Evolutionary conservation across 2,797 vertebrate genomes (phyloP).

Genomic region (Thripadectes ignobilis): DNA sequence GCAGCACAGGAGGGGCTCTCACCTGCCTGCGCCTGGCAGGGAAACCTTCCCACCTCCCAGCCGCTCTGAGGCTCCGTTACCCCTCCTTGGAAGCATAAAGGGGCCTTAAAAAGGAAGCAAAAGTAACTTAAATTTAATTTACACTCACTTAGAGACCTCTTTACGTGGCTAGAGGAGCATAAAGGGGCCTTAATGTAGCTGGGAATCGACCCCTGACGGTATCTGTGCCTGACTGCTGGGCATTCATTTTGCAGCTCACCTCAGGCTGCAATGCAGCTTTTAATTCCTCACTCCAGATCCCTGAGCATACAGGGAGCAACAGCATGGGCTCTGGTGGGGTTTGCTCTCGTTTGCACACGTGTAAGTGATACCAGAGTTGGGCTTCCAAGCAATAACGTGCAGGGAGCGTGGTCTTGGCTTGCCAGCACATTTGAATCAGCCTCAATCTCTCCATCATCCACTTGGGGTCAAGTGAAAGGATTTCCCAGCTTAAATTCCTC

Average conservation of each 20-base stretch:
- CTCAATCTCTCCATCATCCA: accelerated
- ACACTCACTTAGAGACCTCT: slow-evolving; percentile 47
- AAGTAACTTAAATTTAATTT: slow-evolving; percentile 38
- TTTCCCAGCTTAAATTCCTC: not conserved
- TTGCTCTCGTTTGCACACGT: not conserved
- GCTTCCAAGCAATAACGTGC: not conserved
- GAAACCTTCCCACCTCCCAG: not conserved
- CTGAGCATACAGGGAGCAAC: accelerated
- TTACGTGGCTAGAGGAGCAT: not conserved
- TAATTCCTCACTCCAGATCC: not conserved
- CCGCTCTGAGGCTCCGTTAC: not conserved
- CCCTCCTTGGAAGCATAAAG: not conserved
- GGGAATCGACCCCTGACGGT: not conserved
- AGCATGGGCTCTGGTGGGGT: not conserved
- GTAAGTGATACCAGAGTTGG: not conserved
- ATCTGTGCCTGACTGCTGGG: not conserved
- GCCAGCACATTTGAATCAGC: not conserved
- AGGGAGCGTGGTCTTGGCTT: not conserved
- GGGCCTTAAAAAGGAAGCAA: slow-evolving; percentile 38
- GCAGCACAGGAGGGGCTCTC: not conserved
- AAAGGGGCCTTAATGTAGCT: slow-evolving; percentile 31
- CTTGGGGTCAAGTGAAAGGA: not conserved
- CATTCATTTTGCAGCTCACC: not conserved
- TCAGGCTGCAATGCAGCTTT: not conserved
- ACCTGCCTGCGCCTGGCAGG: not conserved